Conservation (phyloP, 2,888 invertebrate species). For the Noctua pronuba region DNA sequence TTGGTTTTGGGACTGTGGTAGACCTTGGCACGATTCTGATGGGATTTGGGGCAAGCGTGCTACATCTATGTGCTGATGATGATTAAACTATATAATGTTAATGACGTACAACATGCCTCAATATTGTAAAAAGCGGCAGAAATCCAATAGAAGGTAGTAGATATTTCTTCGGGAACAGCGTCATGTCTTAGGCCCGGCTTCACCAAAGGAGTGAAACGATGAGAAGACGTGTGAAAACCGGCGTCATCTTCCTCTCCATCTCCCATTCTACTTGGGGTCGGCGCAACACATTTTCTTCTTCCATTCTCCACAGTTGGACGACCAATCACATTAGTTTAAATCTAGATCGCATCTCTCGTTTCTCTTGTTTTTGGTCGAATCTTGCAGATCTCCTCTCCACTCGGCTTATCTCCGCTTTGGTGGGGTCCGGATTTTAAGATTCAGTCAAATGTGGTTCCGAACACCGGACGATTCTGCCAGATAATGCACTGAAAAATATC, state of each 20-base stretch:
- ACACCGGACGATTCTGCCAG: not conserved
- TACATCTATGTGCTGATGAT: not conserved
- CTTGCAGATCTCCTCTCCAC: too few species aligned
- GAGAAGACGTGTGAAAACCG: not conserved
- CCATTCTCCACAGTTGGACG: too few species aligned
- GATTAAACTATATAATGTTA: not conserved
- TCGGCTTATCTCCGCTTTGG: not conserved
- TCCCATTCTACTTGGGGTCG: too few species aligned
- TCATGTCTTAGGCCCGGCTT: not conserved
- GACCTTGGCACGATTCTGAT: conserved; percentile 26
- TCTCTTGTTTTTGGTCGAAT: too few species aligned
- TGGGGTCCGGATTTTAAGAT: not conserved
- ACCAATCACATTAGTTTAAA: too few species aligned
- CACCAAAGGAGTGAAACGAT: not conserved
- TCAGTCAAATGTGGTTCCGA: not conserved
- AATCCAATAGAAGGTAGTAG: not conserved
- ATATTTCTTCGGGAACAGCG: not conserved
- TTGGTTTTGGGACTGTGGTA: not conserved
- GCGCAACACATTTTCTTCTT: too few species aligned
- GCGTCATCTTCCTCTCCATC: too few species aligned
- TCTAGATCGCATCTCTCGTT: too few species aligned
- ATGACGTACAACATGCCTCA: not conserved
- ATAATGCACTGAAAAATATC: not conserved
- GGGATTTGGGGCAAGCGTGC: conserved; percentile 1
- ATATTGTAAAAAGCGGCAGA: not conserved